A percentile compares a stretch with the other conserved stretches of the same genome.
Evolutionary conservation across 2,113 vertebrate species (phyloP).

Genomic region (Uropsilus gracilis): DNA sequence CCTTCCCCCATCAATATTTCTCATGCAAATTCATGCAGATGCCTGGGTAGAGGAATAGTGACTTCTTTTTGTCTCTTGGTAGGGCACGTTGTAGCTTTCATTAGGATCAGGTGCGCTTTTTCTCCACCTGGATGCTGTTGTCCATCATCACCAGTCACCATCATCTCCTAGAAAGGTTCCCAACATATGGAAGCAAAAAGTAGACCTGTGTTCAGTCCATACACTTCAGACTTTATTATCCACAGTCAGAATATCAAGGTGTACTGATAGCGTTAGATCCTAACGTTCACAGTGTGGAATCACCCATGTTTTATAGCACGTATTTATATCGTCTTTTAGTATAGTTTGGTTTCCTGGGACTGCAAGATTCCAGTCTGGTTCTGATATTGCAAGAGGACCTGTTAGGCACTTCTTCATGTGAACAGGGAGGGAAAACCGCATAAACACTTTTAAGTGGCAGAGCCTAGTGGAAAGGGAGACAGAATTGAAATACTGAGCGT

Average conservation of each 20-base stretch:
- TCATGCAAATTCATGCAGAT: slow-evolving; percentile 29
- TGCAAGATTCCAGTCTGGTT: slow-evolving; percentile 42
- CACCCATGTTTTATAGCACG: background rate
- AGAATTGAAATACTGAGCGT: slow-evolving; percentile 28
- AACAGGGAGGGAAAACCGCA: background rate
- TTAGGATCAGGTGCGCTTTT: background rate
- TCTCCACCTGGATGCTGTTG: background rate
- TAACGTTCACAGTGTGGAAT: background rate
- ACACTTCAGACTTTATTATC: background rate
- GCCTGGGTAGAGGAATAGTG: background rate
- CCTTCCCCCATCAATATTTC: slow-evolving; percentile 1
- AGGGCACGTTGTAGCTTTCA: background rate
- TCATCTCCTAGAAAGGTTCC: background rate
- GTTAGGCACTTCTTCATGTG: background rate
- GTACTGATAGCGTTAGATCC: background rate
- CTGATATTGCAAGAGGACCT: background rate
- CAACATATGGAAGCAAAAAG: background rate
- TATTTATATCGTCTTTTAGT: background rate
- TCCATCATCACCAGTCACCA: background rate
- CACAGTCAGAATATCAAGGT: background rate
- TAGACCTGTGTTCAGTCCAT: background rate
- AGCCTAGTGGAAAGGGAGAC: background rate
- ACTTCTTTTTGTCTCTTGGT: background rate
- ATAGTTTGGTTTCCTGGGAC: slow-evolving; percentile 45
- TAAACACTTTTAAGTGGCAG: background rate